Evolutionary conservation across 2,113 vertebrate species (phyloP).

Genomic region (Falcunculus frontatus): DNA sequence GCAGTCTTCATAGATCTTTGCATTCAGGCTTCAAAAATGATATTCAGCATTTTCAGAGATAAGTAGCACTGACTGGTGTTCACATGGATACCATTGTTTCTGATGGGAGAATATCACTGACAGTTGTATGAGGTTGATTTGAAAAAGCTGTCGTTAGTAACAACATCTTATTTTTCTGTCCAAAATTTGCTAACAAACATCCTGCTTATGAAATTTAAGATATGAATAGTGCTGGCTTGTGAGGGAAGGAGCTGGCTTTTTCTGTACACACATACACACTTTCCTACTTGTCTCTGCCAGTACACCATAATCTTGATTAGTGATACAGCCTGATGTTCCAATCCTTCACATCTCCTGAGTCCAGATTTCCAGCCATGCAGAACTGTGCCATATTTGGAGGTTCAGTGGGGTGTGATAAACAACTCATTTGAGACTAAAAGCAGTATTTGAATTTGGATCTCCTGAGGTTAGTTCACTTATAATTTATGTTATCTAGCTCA

Average conservation of each 20-base stretch:
- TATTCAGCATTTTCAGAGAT: background rate
- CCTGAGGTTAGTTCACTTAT: constrained; percentile 38
- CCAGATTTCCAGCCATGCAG: constrained; percentile 1
- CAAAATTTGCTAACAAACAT: background rate
- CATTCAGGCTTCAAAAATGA: background rate
- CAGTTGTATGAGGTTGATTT: background rate
- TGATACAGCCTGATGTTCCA: constrained; percentile 25
- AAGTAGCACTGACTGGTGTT: background rate
- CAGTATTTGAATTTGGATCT: constrained; percentile 30
- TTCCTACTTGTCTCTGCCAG: constrained; percentile 17
- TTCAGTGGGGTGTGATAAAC: constrained; percentile 45
- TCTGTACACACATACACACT: background rate
- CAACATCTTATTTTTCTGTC: background rate
- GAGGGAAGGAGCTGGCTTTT: background rate
- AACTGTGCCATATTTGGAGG: constrained; percentile 49
- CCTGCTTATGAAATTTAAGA: background rate
- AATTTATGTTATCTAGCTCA: constrained; percentile 31
- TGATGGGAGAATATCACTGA: background rate
- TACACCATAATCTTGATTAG: constrained; percentile 36
- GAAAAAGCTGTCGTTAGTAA: background rate
- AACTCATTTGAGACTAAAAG: constrained; percentile 57
- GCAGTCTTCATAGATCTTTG: background rate
- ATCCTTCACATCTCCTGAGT: background rate
- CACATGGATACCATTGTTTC: background rate
- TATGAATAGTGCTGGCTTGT: background rate